Conservation (phyloP, 1,140 invertebrate genomes). For the Orius insidiosus region DNA sequence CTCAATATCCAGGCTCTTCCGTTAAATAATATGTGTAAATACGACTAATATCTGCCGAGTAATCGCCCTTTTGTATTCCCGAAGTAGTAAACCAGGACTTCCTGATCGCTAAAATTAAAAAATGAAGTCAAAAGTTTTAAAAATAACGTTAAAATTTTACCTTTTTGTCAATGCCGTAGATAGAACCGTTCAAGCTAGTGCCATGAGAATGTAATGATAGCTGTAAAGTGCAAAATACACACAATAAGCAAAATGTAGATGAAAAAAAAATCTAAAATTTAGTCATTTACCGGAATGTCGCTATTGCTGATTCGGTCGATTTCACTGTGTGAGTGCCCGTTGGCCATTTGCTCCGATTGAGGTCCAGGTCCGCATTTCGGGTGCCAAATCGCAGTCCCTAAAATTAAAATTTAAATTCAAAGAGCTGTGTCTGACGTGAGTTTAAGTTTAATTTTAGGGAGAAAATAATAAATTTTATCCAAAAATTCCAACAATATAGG, state of each 20-base stretch:
- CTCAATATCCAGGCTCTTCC: constrained; percentile 71
- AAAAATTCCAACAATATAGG: too few species aligned
- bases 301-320: constrained; percentile 13
- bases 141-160: constrained; percentile 29
- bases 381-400: constrained; percentile 81
- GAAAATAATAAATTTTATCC: too few species aligned
- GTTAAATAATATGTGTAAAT: constrained; percentile 90
- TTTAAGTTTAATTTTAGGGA: too few species aligned
- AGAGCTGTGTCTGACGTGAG: too few species aligned
- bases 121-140: neutral
- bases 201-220: constrained; percentile 82
- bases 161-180: constrained; percentile 77
- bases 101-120: constrained; percentile 38
- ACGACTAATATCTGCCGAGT: constrained; percentile 57
- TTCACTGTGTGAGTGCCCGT: constrained; percentile 15
- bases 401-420: constrained; percentile 3
- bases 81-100: constrained; percentile 63
- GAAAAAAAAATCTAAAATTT: neutral
- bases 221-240: constrained; percentile 43
- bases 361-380: constrained; percentile 87
- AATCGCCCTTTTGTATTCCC: constrained; percentile 55
- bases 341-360: constrained; percentile 11
- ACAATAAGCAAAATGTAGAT: constrained; percentile 20
- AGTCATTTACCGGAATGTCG: constrained; percentile 13
- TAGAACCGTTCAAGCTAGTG: constrained; percentile 82